Percentiles rank a stretch among this genome's conserved stretches.
Evolutionary conservation across 2,113 vertebrate genomes (phyloP).

Genomic region (Sinocyclocheilus grahami): DNA sequence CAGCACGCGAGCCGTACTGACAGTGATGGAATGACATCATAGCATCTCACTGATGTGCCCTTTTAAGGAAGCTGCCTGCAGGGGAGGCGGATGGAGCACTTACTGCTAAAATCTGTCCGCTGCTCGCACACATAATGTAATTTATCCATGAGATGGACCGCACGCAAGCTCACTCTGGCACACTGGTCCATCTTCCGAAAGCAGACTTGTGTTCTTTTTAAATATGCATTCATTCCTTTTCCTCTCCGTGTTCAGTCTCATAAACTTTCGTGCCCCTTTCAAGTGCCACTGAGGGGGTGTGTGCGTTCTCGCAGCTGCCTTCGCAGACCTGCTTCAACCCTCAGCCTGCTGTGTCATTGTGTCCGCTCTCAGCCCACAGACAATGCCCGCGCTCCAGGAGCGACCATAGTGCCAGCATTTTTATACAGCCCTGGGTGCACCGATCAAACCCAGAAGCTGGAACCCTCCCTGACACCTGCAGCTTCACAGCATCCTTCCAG

Average conservation of each 20-base stretch:
- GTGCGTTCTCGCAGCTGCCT: constrained; percentile 17
- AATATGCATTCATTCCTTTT: constrained; percentile 46
- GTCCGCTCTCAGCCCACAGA: constrained; percentile 58
- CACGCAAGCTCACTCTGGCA: background rate
- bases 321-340: constrained; percentile 57
- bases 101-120: constrained; percentile 20
- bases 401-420: constrained; percentile 61
- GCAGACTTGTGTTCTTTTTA: constrained; percentile 32
- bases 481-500: constrained; percentile 62
- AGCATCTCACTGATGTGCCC: constrained; percentile 43
- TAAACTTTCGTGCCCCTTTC: constrained; percentile 6
- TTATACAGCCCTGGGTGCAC: constrained; percentile 62
- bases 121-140: constrained; percentile 22
- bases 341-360: constrained; percentile 74
- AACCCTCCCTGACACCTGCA: constrained; percentile 66
- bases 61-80: constrained; percentile 51
- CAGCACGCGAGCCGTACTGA: constrained; percentile 7
- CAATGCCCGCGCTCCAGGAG: constrained; percentile 54
- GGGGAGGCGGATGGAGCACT: background rate
- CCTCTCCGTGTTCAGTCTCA: constrained; percentile 11
- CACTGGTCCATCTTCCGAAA: background rate
- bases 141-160: constrained; percentile 40
- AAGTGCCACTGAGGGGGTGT: constrained; percentile 64
- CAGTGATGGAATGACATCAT: constrained; percentile 44
- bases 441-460: constrained; percentile 62